Base-by-base conservation (phyloP, 1,140 invertebrate genomes). In the Psix sp. region DNA sequence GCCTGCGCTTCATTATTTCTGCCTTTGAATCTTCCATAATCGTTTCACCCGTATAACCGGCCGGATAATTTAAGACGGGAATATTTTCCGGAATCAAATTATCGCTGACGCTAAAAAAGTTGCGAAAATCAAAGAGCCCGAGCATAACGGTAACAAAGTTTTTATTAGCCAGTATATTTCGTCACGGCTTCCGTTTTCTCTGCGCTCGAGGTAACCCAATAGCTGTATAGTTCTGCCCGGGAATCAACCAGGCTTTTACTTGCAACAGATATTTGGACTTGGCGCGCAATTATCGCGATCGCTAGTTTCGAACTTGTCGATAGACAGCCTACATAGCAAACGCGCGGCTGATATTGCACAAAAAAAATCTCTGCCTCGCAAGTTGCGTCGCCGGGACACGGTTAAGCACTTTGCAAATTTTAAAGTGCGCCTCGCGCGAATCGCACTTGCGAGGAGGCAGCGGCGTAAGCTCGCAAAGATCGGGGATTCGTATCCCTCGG, bases 141-240 rank as follows among this genome's bases (percentile, higher is more conserved):
- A 57, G 63, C 36, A 51, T 56, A 68, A 70, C 79, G 74, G 81
- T 86, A 85, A 84, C 83, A 82, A 83, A 82, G 80, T 84, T 86
- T 86, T 87, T 87, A 86, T 86, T 83, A 81, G 77, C 73, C 56
- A 77, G 79, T 86, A 82, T 85, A 84, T 85, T 84, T 84, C 66
- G 70, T 80, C 77, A 85, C 82, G 80, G 81, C 78, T 86, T 82
- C 80, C 82, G 84, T 86, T 80, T 85, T 82, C 79, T 49, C 77
- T 73, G 75, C 62, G 82, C 84, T 82, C 81, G 80, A 86, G 76
- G 80, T 83, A 79, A 82, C 78, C 78, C 80, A 82, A 86, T 86
- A 86, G 84, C 79, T 77, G 77, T 86, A 84, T 84, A 86, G 84
- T 82, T 84, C 72, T 73, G 63, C 56, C 67, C 67, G 45, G 72